Conservation (phyloP, 2,888 invertebrate species). For the Lingula anatina region DNA sequence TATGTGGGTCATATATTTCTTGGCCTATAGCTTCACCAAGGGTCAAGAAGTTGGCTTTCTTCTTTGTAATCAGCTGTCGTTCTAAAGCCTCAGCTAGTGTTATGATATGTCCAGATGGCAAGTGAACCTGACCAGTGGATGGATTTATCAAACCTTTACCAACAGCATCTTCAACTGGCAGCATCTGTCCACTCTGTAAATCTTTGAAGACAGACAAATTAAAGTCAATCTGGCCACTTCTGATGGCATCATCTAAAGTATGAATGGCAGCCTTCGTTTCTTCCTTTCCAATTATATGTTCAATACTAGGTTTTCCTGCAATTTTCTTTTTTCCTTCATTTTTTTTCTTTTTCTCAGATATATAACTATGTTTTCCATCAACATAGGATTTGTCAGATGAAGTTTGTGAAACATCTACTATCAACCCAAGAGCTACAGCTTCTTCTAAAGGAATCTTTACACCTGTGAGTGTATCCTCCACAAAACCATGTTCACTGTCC, state of each 20-base stretch:
- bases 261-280: too few species aligned
- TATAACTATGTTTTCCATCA: too few species aligned
- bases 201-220: too few species aligned
- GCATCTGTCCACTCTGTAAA: conserved; percentile 69
- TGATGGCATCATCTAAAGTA: too few species aligned
- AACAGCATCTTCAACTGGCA: conserved; percentile 55
- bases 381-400: too few species aligned
- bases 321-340: too few species aligned
- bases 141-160: conserved; percentile 8
- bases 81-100: conserved; percentile 12
- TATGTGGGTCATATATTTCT: conserved; percentile 58
- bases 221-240: too few species aligned
- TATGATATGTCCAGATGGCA: conserved; percentile 12
- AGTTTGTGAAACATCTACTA: too few species aligned
- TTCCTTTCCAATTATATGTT: too few species aligned
- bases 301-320: too few species aligned
- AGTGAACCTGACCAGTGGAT: conserved; percentile 6
- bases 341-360: too few species aligned
- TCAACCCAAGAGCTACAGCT: background rate
- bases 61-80: conserved; percentile 8
- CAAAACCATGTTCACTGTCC: conserved; percentile 67
- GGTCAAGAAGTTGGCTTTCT: conserved; percentile 17
- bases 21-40: conserved; percentile 65
- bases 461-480: conserved; percentile 60
- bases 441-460: conserved; percentile 7